A percentile compares a stretch with the other conserved stretches of the same genome.
These are phyloP conservation scores for Drosophila azteca DNA, from an alignment of 1,140 invertebrate species.

Conservation along the genomic window DNA sequence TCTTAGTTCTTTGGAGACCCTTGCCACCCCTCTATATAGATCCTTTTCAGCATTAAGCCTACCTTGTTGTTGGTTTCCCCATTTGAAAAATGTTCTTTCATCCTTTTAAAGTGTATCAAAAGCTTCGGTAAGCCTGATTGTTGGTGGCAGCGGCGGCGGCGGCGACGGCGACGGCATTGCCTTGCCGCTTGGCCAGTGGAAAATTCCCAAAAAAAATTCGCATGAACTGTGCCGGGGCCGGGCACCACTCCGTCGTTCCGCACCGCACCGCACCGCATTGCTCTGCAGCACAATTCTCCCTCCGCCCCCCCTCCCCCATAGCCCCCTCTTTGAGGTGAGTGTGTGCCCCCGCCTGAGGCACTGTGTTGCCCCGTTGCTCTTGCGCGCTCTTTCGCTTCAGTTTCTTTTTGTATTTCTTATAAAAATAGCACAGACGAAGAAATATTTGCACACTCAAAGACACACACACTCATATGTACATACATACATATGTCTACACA, in stretches of 20 bases:
- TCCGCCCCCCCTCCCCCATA: not conserved
- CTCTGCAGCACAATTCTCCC: conserved; percentile 5
- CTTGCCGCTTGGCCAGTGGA: conserved; percentile 69
- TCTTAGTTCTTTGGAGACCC: no score
- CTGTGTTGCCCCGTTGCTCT: no score
- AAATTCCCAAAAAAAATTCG: conserved; percentile 82
- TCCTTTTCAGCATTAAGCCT: no score
- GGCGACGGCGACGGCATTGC: no score
- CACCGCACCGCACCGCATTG: not conserved
- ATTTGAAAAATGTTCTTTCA: no score
- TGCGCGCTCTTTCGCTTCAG: conserved; percentile 7
- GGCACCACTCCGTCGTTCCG: conserved; percentile 12
- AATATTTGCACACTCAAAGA: conserved; percentile 70
- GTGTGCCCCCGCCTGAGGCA: no score
- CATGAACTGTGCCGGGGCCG: conserved; percentile 70
- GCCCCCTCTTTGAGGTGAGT: no score
- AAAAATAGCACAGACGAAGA: conserved; percentile 79
- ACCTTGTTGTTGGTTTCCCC: no score
- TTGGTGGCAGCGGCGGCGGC: not conserved
- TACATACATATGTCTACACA: not conserved
- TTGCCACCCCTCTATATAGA: no score
- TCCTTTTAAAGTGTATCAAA: no score
- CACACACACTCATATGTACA: conserved; percentile 15
- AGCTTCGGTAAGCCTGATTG: no score
- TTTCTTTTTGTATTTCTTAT: conserved; percentile 47